phyloP scores from a whole-genome alignment of 2,888 invertebrate species.

The Phymatocera aterrima region DNA sequence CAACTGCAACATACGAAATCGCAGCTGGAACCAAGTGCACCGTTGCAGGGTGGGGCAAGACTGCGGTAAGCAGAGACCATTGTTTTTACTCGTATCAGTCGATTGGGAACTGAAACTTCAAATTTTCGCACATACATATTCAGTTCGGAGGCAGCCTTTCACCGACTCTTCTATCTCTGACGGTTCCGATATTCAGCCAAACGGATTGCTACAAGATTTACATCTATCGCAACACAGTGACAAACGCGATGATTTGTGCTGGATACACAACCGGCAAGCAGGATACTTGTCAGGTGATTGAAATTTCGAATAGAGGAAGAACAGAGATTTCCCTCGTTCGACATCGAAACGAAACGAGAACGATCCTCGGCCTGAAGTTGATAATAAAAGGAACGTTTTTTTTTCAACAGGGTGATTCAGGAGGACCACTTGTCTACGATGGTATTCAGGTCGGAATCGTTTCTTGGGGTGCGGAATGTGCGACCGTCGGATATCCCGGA shows the following conservation, averaged over 20 bases:
- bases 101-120: background rate
- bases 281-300: constrained; percentile 60
- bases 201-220: constrained; percentile 73
- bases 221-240: constrained; percentile 65
- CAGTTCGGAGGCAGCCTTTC: constrained; percentile 63
- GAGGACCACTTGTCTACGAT: constrained; percentile 66
- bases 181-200: constrained; percentile 74
- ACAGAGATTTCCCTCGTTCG: background rate
- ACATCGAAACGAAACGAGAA: background rate
- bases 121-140: background rate
- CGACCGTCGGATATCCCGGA: constrained; percentile 74
- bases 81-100: background rate
- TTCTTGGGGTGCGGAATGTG: constrained; percentile 69
- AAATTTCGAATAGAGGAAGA: background rate
- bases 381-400: background rate
- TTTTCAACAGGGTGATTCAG: constrained; percentile 66
- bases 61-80: constrained; percentile 71
- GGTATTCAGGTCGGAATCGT: constrained; percentile 68
- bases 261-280: constrained; percentile 56
- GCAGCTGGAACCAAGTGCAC: constrained; percentile 56
- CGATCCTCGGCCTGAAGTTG: background rate
- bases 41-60: constrained; percentile 76
- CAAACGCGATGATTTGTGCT: constrained; percentile 65
- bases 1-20: constrained; percentile 24
- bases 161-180: constrained; percentile 75